phyloP scores from a whole-genome alignment of 2,888 invertebrate genomes.

The Linhomoeus sp. region DNA sequence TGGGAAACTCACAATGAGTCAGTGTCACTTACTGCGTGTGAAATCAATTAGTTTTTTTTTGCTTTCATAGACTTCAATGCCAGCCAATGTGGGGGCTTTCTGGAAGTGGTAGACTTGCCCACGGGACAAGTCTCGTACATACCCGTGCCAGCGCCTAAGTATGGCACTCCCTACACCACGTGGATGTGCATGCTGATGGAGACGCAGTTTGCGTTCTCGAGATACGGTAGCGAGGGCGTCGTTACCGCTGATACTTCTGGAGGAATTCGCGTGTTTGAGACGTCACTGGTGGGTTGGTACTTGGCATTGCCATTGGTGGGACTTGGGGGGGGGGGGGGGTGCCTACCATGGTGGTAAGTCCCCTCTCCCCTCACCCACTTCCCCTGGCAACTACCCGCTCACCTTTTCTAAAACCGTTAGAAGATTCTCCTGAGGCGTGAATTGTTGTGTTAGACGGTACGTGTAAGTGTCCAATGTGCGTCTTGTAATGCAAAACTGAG shows the following conservation, averaged over 20 bases:
- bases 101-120: constrained; percentile 38
- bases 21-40: no score
- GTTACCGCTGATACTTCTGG: constrained; percentile 41
- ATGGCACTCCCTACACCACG: constrained; percentile 30
- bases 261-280: constrained; percentile 39
- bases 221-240: constrained; percentile 34
- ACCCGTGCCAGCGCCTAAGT: constrained; percentile 34
- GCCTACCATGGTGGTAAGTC: no score
- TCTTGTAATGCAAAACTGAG: no score
- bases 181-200: constrained; percentile 34
- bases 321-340: no score
- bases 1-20: constrained; percentile 4
- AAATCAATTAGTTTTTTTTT: not conserved
- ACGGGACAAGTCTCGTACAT: constrained; percentile 36
- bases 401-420: no score
- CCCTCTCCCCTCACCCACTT: no score
- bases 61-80: constrained; percentile 10
- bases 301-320: constrained; percentile 4
- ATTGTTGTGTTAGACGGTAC: no score
- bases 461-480: no score
- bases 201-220: constrained; percentile 31
- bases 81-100: constrained; percentile 29
- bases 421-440: no score
- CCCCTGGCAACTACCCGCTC: no score
- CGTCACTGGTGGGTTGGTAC: constrained; percentile 30